Conservation (phyloP, 2,888 invertebrate genomes). For the Reticulitermes lucifugus region DNA sequence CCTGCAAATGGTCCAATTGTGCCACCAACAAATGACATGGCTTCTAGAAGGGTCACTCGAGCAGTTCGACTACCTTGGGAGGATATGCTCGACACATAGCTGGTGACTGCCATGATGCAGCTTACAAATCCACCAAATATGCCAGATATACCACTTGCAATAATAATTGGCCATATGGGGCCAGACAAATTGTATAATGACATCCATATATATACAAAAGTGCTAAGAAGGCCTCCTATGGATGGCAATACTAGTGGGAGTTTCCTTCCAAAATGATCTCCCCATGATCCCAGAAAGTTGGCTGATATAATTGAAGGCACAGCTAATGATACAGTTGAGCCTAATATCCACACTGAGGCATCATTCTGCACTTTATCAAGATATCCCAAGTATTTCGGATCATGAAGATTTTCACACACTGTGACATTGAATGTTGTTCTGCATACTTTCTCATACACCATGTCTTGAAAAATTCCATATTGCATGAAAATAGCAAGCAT, state of each 20-base stretch:
- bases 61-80: constrained; percentile 59
- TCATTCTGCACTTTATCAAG: constrained; percentile 56
- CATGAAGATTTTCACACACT: constrained; percentile 56
- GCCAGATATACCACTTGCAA: constrained; percentile 62
- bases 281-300: constrained; percentile 59
- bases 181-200: constrained; percentile 56
- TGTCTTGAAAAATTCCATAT: constrained; percentile 62
- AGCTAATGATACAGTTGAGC: constrained; percentile 57
- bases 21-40: constrained; percentile 63
- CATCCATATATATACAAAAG: constrained; percentile 59
- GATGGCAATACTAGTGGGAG: constrained; percentile 62
- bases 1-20: constrained; percentile 62
- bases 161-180: constrained; percentile 59
- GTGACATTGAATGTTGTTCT: constrained; percentile 53
- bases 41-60: constrained; percentile 63
- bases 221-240: constrained; percentile 59
- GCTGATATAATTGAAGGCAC: constrained; percentile 58
- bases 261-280: constrained; percentile 63
- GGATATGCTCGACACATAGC: constrained; percentile 61
- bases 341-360: constrained; percentile 59
- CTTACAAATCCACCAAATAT: constrained; percentile 63
- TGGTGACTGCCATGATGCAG: constrained; percentile 60
- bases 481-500: constrained; percentile 62
- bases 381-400: constrained; percentile 50
- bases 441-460: constrained; percentile 63